Conservation (phyloP, 2,113 vertebrate species). For the Phyllopteryx taeniolatus region DNA sequence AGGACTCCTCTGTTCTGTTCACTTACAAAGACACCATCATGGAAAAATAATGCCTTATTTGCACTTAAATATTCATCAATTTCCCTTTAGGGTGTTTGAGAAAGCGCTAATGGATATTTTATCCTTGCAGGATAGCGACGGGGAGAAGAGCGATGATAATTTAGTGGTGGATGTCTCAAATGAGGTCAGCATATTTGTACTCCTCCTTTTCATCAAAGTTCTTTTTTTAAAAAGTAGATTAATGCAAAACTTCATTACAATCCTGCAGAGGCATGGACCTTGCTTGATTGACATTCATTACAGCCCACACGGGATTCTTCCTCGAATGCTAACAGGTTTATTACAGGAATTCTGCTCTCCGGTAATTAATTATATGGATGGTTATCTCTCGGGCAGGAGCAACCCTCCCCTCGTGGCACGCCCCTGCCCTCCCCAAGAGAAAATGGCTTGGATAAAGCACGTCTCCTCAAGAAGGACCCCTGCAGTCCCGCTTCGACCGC, state of each 20-base stretch:
- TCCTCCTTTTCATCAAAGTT: background rate
- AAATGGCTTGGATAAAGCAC: constrained; percentile 89
- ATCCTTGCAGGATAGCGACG: constrained; percentile 87
- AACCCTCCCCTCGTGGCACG: constrained; percentile 85
- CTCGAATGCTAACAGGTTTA: constrained; percentile 7
- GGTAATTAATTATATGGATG: constrained; percentile 1
- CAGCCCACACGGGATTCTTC: background rate
- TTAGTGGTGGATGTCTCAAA: constrained; percentile 96
- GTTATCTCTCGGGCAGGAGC: constrained; percentile 75
- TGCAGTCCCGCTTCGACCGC: constrained; percentile 92
- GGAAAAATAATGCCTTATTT: background rate
- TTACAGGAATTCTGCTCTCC: background rate
- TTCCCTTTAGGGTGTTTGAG: background rate
- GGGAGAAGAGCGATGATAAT: constrained; percentile 92
- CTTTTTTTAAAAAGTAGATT: background rate
- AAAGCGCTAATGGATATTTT: constrained; percentile 15
- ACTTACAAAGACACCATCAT: background rate
- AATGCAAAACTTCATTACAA: background rate
- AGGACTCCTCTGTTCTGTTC: background rate
- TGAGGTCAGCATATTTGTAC: constrained; percentile 69
- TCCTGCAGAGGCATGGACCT: background rate
- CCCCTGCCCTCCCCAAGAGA: constrained; percentile 90
- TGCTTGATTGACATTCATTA: constrained; percentile 10
- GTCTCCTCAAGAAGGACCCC: constrained; percentile 88
- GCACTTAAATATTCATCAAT: background rate